Evolutionary conservation across 2,888 invertebrate genomes (phyloP).

Genomic region (Chaetoderma sp.): DNA sequence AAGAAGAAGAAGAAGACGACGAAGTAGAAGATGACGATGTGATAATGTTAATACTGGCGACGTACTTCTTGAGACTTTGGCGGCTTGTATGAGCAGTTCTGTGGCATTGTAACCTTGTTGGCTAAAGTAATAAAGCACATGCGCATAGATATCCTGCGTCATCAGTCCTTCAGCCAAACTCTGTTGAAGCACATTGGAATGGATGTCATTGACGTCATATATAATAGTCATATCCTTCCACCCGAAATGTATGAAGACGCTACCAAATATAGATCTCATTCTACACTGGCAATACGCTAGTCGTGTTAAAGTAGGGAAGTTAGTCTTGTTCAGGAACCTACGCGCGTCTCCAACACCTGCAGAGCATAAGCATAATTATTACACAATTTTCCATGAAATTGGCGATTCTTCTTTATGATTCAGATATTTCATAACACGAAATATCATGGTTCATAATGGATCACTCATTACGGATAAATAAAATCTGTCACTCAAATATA

Average conservation of each 20-base stretch:
- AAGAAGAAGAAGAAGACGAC: too few species aligned
- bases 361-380: too few species aligned
- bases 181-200: constrained; percentile 42
- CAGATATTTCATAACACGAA: too few species aligned
- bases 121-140: constrained; percentile 43
- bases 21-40: too few species aligned
- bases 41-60: too few species aligned
- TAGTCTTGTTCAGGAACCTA: constrained; percentile 49
- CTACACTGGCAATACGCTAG: constrained; percentile 59
- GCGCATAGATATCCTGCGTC: constrained; percentile 34
- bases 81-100: constrained; percentile 34
- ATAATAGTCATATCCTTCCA: constrained; percentile 51
- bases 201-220: constrained; percentile 43
- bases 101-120: constrained; percentile 12
- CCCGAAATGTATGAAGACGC: constrained; percentile 42
- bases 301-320: constrained; percentile 50
- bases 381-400: too few species aligned
- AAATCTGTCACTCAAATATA: too few species aligned
- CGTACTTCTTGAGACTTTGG: constrained; percentile 40
- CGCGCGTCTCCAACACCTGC: constrained; percentile 47
- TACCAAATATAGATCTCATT: constrained; percentile 47
- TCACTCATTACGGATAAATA: too few species aligned
- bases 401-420: too few species aligned
- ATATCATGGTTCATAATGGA: too few species aligned
- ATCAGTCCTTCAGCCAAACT: constrained; percentile 41